Conservation (phyloP, 2,113 vertebrate species). For the Baryphthengus martii region DNA sequence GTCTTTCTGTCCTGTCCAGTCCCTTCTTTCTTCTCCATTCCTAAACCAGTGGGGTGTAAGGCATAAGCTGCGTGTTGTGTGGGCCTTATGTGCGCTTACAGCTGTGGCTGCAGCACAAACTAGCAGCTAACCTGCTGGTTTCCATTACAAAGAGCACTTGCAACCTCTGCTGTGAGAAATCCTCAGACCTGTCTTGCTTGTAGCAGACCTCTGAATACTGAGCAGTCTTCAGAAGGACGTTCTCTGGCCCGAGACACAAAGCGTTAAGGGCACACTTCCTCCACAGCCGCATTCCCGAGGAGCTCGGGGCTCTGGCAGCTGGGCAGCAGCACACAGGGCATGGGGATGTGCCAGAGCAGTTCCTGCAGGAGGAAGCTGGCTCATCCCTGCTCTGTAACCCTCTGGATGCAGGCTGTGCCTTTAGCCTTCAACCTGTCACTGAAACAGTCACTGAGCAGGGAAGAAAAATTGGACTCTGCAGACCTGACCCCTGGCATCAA, state of each 20-base stretch:
- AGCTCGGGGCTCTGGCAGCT: not conserved
- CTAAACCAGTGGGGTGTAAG: not conserved
- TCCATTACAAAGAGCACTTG: not conserved
- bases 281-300: not conserved
- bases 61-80: not conserved
- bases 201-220: not conserved
- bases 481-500: not conserved
- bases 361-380: constrained; percentile 38
- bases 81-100: not conserved
- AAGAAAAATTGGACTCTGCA: not conserved
- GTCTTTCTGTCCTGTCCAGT: not conserved
- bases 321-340: constrained; percentile 28
- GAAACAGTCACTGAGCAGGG: not conserved
- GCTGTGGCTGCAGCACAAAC: not conserved
- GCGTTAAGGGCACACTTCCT: constrained; percentile 19
- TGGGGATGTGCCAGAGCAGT: constrained; percentile 30
- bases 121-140: not conserved
- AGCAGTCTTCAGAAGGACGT: not conserved
- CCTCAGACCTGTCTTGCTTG: not conserved
- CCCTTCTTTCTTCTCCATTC: not conserved
- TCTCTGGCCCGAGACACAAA: not conserved
- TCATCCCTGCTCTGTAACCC: not conserved
- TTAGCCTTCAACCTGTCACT: not conserved
- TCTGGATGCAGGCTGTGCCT: not conserved
- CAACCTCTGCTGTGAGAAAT: constrained; percentile 10